phyloP scores from a whole-genome alignment of 2,113 vertebrate genomes.

The Castor canadensis region DNA sequence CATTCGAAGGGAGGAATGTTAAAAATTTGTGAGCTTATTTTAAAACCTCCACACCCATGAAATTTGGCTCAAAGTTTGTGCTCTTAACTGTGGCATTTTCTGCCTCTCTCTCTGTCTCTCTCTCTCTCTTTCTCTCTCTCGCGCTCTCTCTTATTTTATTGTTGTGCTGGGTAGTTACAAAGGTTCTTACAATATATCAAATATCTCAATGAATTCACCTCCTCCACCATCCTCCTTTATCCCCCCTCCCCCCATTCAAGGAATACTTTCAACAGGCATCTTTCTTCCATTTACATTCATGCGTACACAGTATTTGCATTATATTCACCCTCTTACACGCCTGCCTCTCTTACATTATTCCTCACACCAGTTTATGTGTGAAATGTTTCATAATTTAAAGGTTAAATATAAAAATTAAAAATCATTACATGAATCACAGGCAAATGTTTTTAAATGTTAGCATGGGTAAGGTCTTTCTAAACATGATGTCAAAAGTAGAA shows the following conservation, averaged over 20 bases:
- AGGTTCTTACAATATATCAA: too few species aligned
- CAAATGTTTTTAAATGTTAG: not conserved
- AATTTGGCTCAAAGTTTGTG: not conserved
- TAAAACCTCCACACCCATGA: not conserved
- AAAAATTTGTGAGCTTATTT: constrained; percentile 17
- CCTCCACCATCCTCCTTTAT: too few species aligned
- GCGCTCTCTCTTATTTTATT: too few species aligned
- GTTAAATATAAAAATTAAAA: constrained; percentile 24
- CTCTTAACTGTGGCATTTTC: not conserved
- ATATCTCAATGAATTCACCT: too few species aligned
- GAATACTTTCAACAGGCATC: too few species aligned
- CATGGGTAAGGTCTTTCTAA: not conserved
- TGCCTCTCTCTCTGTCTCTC: too few species aligned
- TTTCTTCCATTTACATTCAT: too few species aligned
- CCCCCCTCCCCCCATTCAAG: too few species aligned
- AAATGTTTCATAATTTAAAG: constrained; percentile 16
- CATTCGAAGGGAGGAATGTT: not conserved
- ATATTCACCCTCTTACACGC: too few species aligned
- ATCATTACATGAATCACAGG: not conserved
- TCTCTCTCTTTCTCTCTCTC: too few species aligned
- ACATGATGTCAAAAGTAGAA: not conserved
- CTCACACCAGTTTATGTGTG: not conserved
- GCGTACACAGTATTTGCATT: too few species aligned
- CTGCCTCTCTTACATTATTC: not conserved
- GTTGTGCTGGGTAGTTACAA: too few species aligned